phyloP scores from a whole-genome alignment of 1,140 invertebrate genomes.

The Oryctes rhinoceros region DNA sequence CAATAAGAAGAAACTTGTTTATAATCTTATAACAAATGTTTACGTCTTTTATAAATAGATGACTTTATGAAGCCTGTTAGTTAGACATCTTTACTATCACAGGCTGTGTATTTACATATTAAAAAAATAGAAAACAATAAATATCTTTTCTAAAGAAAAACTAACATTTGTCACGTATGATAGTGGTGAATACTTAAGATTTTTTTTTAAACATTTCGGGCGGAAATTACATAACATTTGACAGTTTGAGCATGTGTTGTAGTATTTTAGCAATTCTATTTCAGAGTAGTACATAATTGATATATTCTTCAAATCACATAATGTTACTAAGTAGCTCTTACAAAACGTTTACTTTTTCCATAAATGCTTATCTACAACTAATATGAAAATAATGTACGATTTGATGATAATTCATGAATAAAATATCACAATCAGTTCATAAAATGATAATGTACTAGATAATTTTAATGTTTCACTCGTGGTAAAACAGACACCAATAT shows the following conservation, averaged over 20 bases:
- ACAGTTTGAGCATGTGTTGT: constrained; percentile 26
- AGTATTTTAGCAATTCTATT: constrained; percentile 29
- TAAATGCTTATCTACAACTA: constrained; percentile 17
- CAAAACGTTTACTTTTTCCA: constrained; percentile 15
- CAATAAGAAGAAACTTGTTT: background rate
- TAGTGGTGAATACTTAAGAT: constrained; percentile 12
- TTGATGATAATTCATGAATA: constrained; percentile 20
- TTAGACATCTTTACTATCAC: background rate
- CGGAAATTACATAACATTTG: constrained; percentile 16
- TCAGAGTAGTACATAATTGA: background rate
- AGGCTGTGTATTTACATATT: constrained; percentile 29
- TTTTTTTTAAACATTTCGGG: background rate
- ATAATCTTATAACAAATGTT: constrained; percentile 15
- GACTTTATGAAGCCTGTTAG: constrained; percentile 29
- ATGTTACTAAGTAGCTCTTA: constrained; percentile 12
- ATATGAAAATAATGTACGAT: constrained; percentile 30
- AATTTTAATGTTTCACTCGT: constrained; percentile 22
- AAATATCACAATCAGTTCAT: constrained; percentile 32
- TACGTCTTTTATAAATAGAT: constrained; percentile 36
- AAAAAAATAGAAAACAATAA: constrained; percentile 35
- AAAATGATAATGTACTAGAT: constrained; percentile 28
- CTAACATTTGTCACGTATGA: constrained; percentile 20
- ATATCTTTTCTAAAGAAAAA: background rate
- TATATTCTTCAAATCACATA: constrained; percentile 27
- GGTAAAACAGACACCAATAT: constrained; percentile 28